Evolutionary conservation across 92 coral and sea anemone genomes (phyloP).

Genomic region (Palythoa grandis): DNA sequence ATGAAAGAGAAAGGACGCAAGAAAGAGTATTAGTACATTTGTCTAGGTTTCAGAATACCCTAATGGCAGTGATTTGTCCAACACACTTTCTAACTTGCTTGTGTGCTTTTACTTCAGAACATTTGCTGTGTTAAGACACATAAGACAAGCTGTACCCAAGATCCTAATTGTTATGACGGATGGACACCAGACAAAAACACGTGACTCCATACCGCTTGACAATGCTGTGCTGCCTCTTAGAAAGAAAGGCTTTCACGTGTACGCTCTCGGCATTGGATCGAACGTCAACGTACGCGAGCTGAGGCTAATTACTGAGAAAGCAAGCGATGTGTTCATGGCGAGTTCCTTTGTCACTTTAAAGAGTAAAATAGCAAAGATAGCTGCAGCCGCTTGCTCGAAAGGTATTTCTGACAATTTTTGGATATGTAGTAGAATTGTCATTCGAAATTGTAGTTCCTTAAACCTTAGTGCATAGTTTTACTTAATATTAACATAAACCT

Average conservation of each 20-base stretch:
- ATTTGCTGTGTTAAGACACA: constrained; percentile 37
- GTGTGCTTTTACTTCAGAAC: constrained; percentile 1
- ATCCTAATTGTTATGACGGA: constrained; percentile 76
- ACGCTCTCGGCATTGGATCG: constrained; percentile 62
- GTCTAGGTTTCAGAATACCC: background rate
- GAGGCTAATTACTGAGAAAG: constrained; percentile 65
- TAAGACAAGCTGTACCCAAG: constrained; percentile 65
- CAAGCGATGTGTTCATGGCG: constrained; percentile 53
- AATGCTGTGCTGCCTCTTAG: constrained; percentile 64
- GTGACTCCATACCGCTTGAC: constrained; percentile 65
- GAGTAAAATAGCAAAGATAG: constrained; percentile 52
- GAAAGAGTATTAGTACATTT: too few species aligned
- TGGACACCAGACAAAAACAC: constrained; percentile 64
- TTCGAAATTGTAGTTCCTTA: too few species aligned
- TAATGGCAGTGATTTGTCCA: background rate
- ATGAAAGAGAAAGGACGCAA: too few species aligned
- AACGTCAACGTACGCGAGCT: constrained; percentile 46
- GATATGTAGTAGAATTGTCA: too few species aligned
- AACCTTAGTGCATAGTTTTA: too few species aligned
- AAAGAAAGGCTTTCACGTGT: constrained; percentile 41
- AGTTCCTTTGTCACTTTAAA: constrained; percentile 55
- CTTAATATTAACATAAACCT: too few species aligned
- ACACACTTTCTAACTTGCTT: background rate
- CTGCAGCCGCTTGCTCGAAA: constrained; percentile 45
- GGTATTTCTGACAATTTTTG: constrained; percentile 32